A percentile compares a stretch with the other conserved stretches of the same genome.
Conservation (phyloP, 2,113 vertebrate species). For the Erpornis zantholeuca region DNA sequence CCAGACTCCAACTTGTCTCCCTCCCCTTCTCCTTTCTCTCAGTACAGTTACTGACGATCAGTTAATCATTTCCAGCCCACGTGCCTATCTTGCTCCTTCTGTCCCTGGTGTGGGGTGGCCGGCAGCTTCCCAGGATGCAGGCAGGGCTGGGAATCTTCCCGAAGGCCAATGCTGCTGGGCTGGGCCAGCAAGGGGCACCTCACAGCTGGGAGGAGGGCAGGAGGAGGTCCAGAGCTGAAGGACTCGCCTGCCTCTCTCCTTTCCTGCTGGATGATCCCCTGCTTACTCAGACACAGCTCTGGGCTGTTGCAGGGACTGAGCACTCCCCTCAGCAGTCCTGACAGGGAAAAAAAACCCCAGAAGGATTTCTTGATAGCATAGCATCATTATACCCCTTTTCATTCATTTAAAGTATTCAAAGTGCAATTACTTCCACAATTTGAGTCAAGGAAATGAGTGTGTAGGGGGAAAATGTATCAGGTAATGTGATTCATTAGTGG, state of each 20-base stretch:
- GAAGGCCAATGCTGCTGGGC: background rate
- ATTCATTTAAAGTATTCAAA: slow-evolving; percentile 36
- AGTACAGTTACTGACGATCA: fast-evolving
- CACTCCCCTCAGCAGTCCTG: background rate
- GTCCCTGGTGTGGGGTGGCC: background rate
- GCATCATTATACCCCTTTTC: slow-evolving; percentile 3
- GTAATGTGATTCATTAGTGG: slow-evolving; percentile 40
- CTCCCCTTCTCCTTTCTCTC: background rate
- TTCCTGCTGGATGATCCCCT: background rate
- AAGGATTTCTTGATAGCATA: background rate
- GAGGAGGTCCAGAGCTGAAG: background rate
- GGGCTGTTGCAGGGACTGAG: background rate
- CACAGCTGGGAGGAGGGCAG: background rate
- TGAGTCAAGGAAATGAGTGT: slow-evolving; percentile 23
- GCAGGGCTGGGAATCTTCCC: background rate
- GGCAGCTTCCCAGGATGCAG: background rate
- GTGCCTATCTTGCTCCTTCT: background rate
- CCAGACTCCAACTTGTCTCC: background rate
- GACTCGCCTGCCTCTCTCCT: background rate
- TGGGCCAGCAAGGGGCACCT: background rate
- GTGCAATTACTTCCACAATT: slow-evolving; percentile 19
- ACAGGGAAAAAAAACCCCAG: background rate
- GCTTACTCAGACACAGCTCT: background rate
- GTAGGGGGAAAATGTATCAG: slow-evolving; percentile 22
- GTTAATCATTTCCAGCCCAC: background rate